These are phyloP conservation scores for Sisor rabdophorus DNA, from an alignment of 2,113 vertebrate species.

Conservation along the genomic window DNA sequence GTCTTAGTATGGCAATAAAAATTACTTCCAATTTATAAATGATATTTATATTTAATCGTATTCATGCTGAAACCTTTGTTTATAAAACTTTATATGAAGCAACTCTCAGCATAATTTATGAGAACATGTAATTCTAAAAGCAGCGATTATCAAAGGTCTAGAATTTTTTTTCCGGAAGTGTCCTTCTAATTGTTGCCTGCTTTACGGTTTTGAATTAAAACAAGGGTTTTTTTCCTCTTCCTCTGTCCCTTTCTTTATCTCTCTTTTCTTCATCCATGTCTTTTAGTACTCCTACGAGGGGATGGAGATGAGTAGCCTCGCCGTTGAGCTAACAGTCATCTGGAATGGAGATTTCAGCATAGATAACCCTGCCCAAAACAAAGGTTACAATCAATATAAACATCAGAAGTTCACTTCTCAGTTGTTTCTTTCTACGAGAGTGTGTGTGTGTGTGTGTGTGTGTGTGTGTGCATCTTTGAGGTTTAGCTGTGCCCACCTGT, in stretches of 20 bases:
- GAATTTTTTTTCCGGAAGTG: slow-evolving; percentile 9
- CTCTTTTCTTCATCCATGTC: slow-evolving; percentile 23
- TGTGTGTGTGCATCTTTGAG: neutral
- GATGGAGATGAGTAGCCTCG: slow-evolving; percentile 96
- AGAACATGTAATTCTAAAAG: slow-evolving; percentile 27
- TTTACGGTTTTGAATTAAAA: neutral
- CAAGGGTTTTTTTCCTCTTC: too few species aligned
- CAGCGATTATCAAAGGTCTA: slow-evolving; percentile 1
- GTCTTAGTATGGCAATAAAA: too few species aligned
- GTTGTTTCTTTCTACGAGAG: too few species aligned
- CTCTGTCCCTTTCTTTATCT: slow-evolving; percentile 16
- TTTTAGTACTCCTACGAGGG: slow-evolving; percentile 93
- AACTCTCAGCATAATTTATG: neutral
- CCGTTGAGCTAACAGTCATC: slow-evolving; percentile 91
- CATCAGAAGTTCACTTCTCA: neutral
- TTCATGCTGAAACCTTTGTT: neutral
- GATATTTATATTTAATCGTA: neutral
- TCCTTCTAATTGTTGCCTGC: slow-evolving; percentile 17
- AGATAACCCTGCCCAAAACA: slow-evolving; percentile 94
- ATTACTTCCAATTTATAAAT: neutral
- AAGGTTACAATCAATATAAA: slow-evolving; percentile 76
- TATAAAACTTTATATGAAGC: neutral
- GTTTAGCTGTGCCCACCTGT: slow-evolving; percentile 22
- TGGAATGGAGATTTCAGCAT: slow-evolving; percentile 99
- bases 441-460: neutral